Percentiles rank a stretch among this genome's conserved stretches.
Conservation (phyloP, 2,113 vertebrate genomes). For the Clarias macrocephalus region DNA sequence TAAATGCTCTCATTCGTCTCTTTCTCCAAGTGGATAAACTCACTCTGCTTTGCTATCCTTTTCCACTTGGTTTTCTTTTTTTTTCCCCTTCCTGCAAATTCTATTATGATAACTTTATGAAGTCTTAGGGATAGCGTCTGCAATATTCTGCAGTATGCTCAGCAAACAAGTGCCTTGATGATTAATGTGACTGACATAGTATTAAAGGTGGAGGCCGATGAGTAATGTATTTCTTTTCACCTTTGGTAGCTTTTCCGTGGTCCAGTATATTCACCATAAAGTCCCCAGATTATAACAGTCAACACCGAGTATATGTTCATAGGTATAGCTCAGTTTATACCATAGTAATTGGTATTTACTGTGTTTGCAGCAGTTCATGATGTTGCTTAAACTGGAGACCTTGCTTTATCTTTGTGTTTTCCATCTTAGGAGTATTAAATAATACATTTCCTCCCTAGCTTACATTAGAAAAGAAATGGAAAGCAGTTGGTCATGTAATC, state of each 20-base stretch:
- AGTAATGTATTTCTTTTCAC: background rate
- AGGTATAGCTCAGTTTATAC: background rate
- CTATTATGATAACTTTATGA: conserved; percentile 41
- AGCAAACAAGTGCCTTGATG: conserved; percentile 25
- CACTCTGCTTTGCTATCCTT: conserved; percentile 30
- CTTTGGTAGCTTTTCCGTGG: background rate
- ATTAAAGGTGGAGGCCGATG: conserved; percentile 8
- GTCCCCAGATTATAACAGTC: background rate
- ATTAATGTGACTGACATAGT: conserved; percentile 22
- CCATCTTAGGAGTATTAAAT: background rate
- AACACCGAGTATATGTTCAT: background rate
- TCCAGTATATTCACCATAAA: background rate
- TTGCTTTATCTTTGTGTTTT: conserved; percentile 20
- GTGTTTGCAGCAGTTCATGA: background rate
- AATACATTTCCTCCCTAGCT: conserved; percentile 20
- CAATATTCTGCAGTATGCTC: conserved; percentile 22
- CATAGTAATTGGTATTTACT: background rate
- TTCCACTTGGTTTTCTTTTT: conserved; percentile 33
- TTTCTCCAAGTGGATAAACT: conserved; percentile 29
- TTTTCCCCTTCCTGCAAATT: background rate
- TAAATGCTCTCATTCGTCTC: conserved; percentile 50
- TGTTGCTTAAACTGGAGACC: background rate
- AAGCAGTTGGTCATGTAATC: conserved; percentile 35
- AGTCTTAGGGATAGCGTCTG: conserved; percentile 15
- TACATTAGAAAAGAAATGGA: conserved; percentile 38